Conservation (phyloP, 2,113 vertebrate genomes). For the Malurus alboscapulatus region DNA sequence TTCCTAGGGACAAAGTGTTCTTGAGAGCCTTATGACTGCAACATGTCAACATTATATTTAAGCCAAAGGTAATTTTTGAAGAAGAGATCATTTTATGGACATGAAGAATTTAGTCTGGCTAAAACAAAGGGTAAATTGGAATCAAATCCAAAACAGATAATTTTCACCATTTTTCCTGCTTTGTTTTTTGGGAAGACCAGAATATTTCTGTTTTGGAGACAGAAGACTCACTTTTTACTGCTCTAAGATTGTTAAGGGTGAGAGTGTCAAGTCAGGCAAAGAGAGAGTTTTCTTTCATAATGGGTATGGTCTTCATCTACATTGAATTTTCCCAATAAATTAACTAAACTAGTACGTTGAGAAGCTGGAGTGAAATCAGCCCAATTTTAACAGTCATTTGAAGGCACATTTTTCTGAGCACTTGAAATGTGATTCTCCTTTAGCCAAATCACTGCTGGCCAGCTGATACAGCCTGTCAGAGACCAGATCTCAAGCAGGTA, state of each 20-base stretch:
- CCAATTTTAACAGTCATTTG: not conserved
- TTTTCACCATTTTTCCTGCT: not conserved
- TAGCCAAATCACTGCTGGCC: not conserved
- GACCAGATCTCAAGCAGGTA: not conserved
- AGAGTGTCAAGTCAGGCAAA: not conserved
- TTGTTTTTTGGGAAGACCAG: not conserved
- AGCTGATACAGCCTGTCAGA: not conserved
- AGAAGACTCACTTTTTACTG: not conserved
- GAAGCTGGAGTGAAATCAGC: not conserved
- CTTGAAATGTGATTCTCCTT: not conserved
- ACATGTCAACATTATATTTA: not conserved
- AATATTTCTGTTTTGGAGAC: not conserved
- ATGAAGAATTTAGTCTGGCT: not conserved
- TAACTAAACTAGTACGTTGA: not conserved
- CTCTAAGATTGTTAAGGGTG: not conserved
- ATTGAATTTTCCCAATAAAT: not conserved
- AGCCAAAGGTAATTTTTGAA: not conserved
- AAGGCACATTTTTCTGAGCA: not conserved
- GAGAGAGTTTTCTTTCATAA: not conserved
- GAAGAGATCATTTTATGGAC: not conserved
- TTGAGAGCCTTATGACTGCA: not conserved
- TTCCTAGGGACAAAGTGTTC: not conserved
- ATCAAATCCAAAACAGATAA: not conserved
- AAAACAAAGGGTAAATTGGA: not conserved
- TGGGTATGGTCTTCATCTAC: not conserved